Percentiles rank a stretch among this genome's conserved stretches.
Evolutionary conservation across 1,140 invertebrate genomes (phyloP).

Genomic region (Drosophila equinoxialis): DNA sequence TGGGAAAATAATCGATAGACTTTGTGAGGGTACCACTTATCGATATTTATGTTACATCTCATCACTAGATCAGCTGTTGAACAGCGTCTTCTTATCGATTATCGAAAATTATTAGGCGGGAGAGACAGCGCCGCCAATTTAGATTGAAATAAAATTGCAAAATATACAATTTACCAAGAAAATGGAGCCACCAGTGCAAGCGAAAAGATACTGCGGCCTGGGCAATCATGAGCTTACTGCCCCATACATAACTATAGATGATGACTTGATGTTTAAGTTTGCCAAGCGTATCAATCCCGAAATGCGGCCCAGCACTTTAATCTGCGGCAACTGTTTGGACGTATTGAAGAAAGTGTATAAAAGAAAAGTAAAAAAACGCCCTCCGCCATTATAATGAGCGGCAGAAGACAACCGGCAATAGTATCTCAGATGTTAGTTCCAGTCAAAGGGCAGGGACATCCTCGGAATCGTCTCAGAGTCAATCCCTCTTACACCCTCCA

Average conservation of each 20-base stretch:
- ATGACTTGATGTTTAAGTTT: constrained; percentile 29
- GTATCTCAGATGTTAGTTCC: constrained; percentile 46
- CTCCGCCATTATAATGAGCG: background rate
- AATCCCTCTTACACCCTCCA: background rate
- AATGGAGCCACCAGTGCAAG: background rate
- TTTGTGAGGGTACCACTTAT: background rate
- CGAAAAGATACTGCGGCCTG: constrained; percentile 27
- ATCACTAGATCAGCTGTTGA: background rate
- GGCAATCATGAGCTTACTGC: constrained; percentile 25
- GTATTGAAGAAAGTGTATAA: constrained; percentile 22
- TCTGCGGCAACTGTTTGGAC: constrained; percentile 34
- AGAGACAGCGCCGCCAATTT: too few species aligned
- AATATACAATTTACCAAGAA: too few species aligned
- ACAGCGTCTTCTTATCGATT: background rate
- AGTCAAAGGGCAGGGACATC: constrained; percentile 29
- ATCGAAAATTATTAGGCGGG: background rate
- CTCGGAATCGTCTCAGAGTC: background rate
- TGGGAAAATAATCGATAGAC: too few species aligned
- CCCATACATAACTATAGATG: constrained; percentile 22
- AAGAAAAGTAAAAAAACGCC: constrained; percentile 24
- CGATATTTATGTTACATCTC: too few species aligned
- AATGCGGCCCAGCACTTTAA: constrained; percentile 9
- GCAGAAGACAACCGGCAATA: background rate
- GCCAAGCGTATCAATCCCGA: constrained; percentile 32
- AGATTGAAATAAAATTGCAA: too few species aligned